A percentile compares a stretch with the other conserved stretches of the same genome.
Evolutionary conservation across 2,113 vertebrate species (phyloP).

Genomic region (Myotis davidii): DNA sequence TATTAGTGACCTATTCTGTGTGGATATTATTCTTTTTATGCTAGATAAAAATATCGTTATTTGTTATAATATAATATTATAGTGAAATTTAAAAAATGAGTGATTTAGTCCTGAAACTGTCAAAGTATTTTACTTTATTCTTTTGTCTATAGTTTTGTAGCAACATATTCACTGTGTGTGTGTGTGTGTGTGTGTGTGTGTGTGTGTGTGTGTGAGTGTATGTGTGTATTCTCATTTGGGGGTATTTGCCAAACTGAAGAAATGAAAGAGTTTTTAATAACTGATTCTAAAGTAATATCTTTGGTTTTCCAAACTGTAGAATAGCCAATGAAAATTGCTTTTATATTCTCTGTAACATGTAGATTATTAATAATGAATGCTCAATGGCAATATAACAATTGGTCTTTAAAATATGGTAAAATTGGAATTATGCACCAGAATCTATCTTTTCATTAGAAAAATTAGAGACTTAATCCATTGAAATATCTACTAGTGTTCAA

Average conservation of each 20-base stretch:
- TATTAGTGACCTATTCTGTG: too few species aligned
- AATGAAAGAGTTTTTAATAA: neutral
- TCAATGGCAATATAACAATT: neutral
- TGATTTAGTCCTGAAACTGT: conserved; percentile 22
- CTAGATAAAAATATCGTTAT: too few species aligned
- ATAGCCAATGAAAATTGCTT: conserved; percentile 44
- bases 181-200: neutral
- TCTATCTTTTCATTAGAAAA: conserved; percentile 49
- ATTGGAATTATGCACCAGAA: conserved; percentile 20
- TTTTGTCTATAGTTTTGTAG: neutral
- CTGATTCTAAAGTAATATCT: neutral
- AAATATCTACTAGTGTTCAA: neutral
- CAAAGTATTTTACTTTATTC: conserved; percentile 13
- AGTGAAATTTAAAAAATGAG: conserved; percentile 26
- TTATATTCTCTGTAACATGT: neutral
- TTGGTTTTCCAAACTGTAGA: conserved; percentile 39
- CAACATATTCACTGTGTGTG: neutral
- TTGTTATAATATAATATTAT: neutral
- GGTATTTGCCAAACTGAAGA: conserved; percentile 8
- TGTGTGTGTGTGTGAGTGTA: neutral
- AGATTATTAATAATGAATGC: neutral
- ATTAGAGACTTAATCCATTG: conserved; percentile 11
- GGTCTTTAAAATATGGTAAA: conserved; percentile 42
- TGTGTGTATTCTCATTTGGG: neutral
- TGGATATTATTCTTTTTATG: too few species aligned